phyloP scores from a whole-genome alignment of 2,113 vertebrate genomes.

The Lagopus leucura region DNA sequence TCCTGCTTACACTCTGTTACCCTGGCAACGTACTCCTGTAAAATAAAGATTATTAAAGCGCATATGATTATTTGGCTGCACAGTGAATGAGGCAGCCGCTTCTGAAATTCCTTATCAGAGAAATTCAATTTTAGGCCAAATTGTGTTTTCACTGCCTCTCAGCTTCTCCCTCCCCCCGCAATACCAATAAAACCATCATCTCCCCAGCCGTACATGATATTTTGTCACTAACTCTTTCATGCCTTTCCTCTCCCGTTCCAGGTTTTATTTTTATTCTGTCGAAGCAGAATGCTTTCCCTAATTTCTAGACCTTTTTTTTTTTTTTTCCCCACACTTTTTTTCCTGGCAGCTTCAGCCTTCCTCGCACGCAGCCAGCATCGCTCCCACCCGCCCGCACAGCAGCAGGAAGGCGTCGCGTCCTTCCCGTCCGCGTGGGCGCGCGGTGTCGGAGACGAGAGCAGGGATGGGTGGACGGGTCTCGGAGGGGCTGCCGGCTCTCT shows the following conservation, averaged over 20 bases:
- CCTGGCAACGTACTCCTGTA: constrained; percentile 85
- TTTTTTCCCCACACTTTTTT: background rate
- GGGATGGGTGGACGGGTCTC: background rate
- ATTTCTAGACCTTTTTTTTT: background rate
- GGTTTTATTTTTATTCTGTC: constrained; percentile 68
- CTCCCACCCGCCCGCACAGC: background rate
- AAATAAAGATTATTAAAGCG: constrained; percentile 89
- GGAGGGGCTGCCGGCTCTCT: background rate
- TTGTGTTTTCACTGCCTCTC: constrained; percentile 82
- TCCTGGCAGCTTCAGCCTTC: constrained; percentile 12
- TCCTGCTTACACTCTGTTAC: constrained; percentile 83
- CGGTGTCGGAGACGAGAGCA: fast-evolving
- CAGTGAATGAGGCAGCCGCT: constrained; percentile 82
- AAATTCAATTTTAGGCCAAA: constrained; percentile 84
- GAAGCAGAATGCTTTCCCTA: constrained; percentile 41
- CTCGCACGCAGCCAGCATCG: background rate
- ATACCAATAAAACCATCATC: constrained; percentile 81
- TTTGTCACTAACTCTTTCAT: constrained; percentile 74
- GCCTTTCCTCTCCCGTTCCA: constrained; percentile 56
- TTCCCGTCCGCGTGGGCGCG: fast-evolving
- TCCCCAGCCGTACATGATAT: constrained; percentile 66
- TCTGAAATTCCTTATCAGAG: constrained; percentile 85
- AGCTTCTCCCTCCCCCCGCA: constrained; percentile 69
- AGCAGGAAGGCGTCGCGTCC: background rate
- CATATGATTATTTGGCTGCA: constrained; percentile 85